Percentiles rank a stretch among this genome's conserved stretches.
Conservation (phyloP, 2,888 invertebrate species). For the Tipula vernalis region DNA sequence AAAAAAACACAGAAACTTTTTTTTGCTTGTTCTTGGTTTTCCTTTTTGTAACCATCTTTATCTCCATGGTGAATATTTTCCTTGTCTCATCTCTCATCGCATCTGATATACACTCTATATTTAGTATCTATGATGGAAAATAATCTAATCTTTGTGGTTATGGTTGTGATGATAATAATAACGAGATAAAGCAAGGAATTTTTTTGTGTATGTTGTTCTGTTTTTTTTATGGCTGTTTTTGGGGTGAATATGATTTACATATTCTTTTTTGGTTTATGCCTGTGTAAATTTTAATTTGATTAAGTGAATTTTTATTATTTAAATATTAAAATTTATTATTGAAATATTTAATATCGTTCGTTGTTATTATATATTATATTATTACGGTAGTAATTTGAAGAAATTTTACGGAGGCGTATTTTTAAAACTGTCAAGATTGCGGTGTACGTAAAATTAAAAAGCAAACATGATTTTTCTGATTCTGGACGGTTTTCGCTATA, state of each 20-base stretch:
- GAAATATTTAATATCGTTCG: neutral
- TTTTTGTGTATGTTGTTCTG: neutral
- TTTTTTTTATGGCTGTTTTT: neutral
- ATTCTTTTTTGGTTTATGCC: neutral
- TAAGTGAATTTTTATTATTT: neutral
- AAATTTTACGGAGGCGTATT: no score
- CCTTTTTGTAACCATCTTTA: neutral
- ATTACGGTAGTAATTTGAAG: no score
- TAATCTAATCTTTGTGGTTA: neutral
- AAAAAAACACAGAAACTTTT: neutral
- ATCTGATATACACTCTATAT: neutral
- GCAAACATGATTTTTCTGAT: no score
- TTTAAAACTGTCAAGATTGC: no score
- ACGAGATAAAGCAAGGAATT: neutral
- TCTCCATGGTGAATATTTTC: neutral
- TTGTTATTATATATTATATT: neutral
- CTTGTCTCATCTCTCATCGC: neutral
- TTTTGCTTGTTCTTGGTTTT: neutral
- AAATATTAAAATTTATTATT: neutral
- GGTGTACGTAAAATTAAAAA: no score
- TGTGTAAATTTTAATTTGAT: neutral
- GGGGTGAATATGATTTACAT: constrained; percentile 4
- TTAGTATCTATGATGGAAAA: neutral
- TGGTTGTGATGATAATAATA: neutral
- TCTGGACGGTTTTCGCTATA: no score